Evolutionary conservation across 2,888 invertebrate genomes (phyloP), one percentile per base, ranked within the genome.

Genomic region (Ctena decussata): DNA sequence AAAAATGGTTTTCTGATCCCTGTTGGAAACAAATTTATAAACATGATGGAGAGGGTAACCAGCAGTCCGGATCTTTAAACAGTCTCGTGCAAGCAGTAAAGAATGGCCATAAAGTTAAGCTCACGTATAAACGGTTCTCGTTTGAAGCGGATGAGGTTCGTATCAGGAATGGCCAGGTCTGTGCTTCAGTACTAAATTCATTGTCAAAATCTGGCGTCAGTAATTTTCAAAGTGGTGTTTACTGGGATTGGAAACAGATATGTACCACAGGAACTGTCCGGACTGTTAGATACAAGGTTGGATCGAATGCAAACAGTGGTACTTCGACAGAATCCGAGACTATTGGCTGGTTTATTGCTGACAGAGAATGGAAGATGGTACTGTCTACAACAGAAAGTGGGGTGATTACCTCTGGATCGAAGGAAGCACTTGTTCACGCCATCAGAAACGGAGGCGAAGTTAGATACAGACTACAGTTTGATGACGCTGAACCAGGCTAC

Each of bases 381-480:
- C 41, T 77, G n/a, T 44, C n/a, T 30, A 32, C 41, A 0, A 41
- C 24, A 18, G 21, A 69, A 5, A 32, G 27, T 41, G 84, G 84
- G 0, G 8, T 27, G 18, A 53, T 70, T 2, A 37, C 39, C 21
- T 73, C 53, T 5, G 84, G 84, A 11, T 72, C 65, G 15, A 84
- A 84, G 24, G 72, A 60, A 2, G 69, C 24, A 2, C 37, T 84
- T 18, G 41, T n/a, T 0, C 24, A 76, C 21, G 80, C 84, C 3
- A 44, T 84, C 15, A 44, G 49, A 44, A 35, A 35, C 12, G 84
- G 84, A 1, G 80, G 80, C 30, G 60, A 72, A 21, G 53, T 84
- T 5, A 60, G 80, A 8, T 84, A 80, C 35, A 71, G 35, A 12
- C 5, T 46, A 8, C 8, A 12, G 21, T 46, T 46, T 21, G 21